Evolutionary conservation across 2,113 vertebrate species (phyloP).

Genomic region (Geothlypis trichas): DNA sequence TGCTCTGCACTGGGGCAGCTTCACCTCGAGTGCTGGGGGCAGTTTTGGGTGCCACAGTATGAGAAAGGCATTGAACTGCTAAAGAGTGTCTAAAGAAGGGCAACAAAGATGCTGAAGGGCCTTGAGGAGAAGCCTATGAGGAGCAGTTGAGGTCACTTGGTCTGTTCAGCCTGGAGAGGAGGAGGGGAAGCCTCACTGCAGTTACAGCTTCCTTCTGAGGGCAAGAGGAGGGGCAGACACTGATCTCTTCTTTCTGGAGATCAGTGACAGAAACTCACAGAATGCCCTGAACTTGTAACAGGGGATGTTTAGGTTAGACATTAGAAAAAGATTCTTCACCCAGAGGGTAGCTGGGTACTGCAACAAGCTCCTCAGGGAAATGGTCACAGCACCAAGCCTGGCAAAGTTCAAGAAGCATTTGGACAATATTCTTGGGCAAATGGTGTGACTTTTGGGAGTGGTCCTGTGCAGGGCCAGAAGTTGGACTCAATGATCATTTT

Average conservation of each 20-base stretch:
- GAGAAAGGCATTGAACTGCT: accelerated
- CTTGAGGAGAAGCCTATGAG: accelerated
- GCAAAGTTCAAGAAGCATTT: accelerated
- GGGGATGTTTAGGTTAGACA: accelerated
- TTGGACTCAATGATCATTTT: not conserved
- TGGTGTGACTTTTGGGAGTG: not conserved
- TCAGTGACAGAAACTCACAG: accelerated
- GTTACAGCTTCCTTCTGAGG: accelerated
- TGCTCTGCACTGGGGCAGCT: accelerated
- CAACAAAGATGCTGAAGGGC: too few relatives aligned
- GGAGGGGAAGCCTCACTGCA: not conserved
- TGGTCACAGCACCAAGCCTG: not conserved
- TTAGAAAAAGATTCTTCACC: not conserved
- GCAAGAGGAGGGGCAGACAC: accelerated
- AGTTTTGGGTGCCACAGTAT: accelerated
- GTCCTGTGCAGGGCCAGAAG: not conserved
- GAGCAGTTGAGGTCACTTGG: accelerated
- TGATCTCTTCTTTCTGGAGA: too few relatives aligned
- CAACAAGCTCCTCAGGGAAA: not conserved
- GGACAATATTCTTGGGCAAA: not conserved
- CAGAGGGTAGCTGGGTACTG: not conserved
- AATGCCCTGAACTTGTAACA: not conserved
- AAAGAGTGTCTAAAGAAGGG: not conserved
- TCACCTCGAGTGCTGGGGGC: not conserved
- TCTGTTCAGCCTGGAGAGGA: not conserved